A percentile compares a stretch with the other conserved stretches of the same genome.
Evolutionary conservation across 1,140 invertebrate species (phyloP).

Genomic region (Dreissena rostriformis): DNA sequence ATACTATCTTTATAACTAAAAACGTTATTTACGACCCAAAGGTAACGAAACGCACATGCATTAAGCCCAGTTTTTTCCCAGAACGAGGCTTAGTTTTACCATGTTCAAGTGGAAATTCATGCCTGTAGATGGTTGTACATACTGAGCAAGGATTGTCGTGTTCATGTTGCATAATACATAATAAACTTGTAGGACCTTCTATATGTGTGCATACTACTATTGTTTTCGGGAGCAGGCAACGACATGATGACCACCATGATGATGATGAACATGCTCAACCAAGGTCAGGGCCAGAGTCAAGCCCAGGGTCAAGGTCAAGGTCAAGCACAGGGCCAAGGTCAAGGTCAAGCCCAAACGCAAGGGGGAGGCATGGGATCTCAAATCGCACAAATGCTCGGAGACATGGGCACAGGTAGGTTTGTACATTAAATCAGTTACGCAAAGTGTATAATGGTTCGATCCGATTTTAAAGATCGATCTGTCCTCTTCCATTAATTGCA

Average conservation of each 20-base stretch:
- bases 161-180: too few relatives aligned
- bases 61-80: too few relatives aligned
- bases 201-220: too few relatives aligned
- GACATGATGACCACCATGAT: neutral
- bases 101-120: too few relatives aligned
- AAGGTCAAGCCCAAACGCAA: neutral
- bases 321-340: neutral
- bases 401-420: conserved; percentile 6
- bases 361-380: neutral
- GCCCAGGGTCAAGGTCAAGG: neutral
- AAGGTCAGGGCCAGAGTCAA: neutral
- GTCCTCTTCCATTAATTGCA: too few relatives aligned
- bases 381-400: neutral
- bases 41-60: too few relatives aligned
- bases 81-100: too few relatives aligned
- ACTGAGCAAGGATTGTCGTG: too few relatives aligned
- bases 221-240: neutral
- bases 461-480: neutral
- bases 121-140: too few relatives aligned
- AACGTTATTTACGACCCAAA: too few relatives aligned
- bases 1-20: too few relatives aligned
- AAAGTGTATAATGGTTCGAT: neutral
- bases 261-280: conserved; percentile 6
- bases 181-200: too few relatives aligned
- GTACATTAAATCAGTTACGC: neutral